phyloP scores from a whole-genome alignment of 2,797 vertebrate genomes.

The Dallia pectoralis region DNA sequence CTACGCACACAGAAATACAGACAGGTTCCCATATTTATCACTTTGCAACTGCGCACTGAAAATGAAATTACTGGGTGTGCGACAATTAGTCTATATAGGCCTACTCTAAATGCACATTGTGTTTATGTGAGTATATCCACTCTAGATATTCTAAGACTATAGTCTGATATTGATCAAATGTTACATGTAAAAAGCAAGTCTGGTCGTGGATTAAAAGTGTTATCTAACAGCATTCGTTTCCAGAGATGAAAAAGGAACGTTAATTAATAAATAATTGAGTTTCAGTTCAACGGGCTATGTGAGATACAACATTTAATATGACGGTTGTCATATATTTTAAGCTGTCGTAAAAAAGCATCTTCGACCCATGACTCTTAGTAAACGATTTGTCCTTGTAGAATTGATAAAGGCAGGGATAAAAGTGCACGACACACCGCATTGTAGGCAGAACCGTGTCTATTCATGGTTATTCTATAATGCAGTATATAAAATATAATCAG shows the following conservation, averaged over 20 bases:
- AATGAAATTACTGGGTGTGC: neutral
- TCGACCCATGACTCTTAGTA: neutral
- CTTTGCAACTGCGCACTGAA: neutral
- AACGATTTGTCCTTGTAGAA: neutral
- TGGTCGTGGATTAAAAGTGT: neutral
- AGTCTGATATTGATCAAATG: neutral
- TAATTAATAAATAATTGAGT: constrained; percentile 1
- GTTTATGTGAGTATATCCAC: neutral
- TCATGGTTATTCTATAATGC: neutral
- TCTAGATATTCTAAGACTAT: neutral
- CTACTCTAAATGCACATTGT: neutral
- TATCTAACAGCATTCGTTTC: neutral
- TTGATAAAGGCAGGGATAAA: neutral
- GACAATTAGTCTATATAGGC: too few relatives aligned
- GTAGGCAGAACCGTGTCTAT: neutral
- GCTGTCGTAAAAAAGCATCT: neutral
- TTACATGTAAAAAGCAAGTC: neutral
- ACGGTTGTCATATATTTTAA: neutral
- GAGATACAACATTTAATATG: neutral
- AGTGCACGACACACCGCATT: neutral
- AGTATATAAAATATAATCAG: neutral
- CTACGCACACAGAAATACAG: neutral
- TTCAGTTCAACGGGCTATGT: neutral
- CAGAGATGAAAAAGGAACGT: neutral
- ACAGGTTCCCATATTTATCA: neutral